These are phyloP conservation scores for Eilema sororculum DNA, from an alignment of 2,888 invertebrate species.

Conservation along the genomic window DNA sequence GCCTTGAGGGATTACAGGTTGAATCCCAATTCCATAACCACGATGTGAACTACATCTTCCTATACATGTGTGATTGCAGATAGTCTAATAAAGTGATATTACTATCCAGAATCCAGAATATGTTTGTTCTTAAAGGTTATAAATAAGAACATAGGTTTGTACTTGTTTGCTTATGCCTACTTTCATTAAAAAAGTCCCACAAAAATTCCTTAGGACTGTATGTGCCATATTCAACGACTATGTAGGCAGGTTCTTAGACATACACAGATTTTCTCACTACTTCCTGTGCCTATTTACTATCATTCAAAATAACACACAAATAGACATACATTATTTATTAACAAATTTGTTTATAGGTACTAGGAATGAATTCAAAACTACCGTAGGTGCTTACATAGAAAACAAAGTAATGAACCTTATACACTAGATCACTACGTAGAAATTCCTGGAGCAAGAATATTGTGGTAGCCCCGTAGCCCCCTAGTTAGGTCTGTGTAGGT, in stretches of 20 bases:
- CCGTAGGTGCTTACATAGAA: conserved; percentile 35
- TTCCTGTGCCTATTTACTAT: conserved; percentile 18
- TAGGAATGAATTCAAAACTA: conserved; percentile 51
- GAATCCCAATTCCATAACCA: neutral
- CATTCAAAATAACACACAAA: conserved; percentile 16
- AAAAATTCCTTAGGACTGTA: too few relatives aligned
- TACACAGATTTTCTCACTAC: neutral
- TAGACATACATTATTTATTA: conserved; percentile 42
- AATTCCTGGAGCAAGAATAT: conserved; percentile 61
- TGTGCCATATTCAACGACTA: too few relatives aligned
- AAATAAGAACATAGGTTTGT: too few relatives aligned
- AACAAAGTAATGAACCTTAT: conserved; percentile 45
- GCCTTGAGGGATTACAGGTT: too few relatives aligned
- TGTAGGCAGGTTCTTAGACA: too few relatives aligned
- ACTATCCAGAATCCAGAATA: too few relatives aligned
- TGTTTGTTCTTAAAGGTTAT: too few relatives aligned
- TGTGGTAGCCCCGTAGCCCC: conserved; percentile 47
- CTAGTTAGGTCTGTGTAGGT: conserved; percentile 36
- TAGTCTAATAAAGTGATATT: too few relatives aligned
- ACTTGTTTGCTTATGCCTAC: too few relatives aligned
- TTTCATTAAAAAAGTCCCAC: too few relatives aligned
- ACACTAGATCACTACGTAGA: conserved; percentile 43
- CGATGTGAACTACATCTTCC: neutral
- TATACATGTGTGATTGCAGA: too few relatives aligned
- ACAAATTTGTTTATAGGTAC: conserved; percentile 51